phyloP scores from a whole-genome alignment of 2,113 vertebrate species.

The Synodontis membranacea region DNA sequence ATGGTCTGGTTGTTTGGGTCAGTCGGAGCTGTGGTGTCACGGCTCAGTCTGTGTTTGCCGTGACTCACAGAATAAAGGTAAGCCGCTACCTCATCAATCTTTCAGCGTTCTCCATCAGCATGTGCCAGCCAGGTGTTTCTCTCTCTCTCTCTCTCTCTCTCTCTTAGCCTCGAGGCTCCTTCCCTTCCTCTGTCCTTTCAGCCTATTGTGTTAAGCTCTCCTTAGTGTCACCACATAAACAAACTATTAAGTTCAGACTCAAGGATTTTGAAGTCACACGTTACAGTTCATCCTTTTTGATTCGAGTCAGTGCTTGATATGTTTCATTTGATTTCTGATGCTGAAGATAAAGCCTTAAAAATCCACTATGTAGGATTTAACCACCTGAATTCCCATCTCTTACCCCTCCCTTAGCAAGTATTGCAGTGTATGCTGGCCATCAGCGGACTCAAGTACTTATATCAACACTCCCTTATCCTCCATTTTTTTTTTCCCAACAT shows the following conservation, averaged over 20 bases:
- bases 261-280: neutral
- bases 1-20: neutral
- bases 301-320: neutral
- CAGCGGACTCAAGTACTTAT: too few species aligned
- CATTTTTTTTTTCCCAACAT: too few species aligned
- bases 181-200: neutral
- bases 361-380: too few species aligned
- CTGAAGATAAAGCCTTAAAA: neutral
- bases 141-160: constrained; percentile 11
- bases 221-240: constrained; percentile 15
- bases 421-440: too few species aligned
- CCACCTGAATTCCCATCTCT: too few species aligned
- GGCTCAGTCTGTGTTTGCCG: neutral
- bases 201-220: constrained; percentile 18
- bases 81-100: constrained; percentile 53
- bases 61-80: constrained; percentile 47
- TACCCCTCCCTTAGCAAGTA: too few species aligned
- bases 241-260: neutral
- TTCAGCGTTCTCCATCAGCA: constrained; percentile 46
- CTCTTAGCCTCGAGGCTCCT: neutral
- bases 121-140: constrained; percentile 39
- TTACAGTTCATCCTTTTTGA: neutral
- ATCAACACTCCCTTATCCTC: too few species aligned
- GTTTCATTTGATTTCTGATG: neutral
- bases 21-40: constrained; percentile 2